Evolutionary conservation across 2,888 invertebrate genomes (phyloP).

Genomic region (Sarcophaga caerulescens): DNA sequence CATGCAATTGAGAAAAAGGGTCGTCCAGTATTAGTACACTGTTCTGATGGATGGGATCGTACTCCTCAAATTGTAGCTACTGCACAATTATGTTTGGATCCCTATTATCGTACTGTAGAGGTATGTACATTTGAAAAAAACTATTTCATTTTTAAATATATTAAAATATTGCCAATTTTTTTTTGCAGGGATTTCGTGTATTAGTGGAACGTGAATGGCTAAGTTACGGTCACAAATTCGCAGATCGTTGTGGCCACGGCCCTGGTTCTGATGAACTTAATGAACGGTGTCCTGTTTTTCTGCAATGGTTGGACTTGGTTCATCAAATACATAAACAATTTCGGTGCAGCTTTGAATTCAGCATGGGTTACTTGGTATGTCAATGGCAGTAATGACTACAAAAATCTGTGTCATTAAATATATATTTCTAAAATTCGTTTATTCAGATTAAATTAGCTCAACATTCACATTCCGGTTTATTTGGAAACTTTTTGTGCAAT

Average conservation of each 20-base stretch:
- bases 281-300: slow-evolving; percentile 97
- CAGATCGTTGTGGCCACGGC: slow-evolving; percentile 94
- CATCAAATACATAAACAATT: slow-evolving; percentile 94
- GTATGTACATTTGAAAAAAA: slow-evolving; percentile 80
- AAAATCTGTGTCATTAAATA: no score
- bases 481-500: slow-evolving; percentile 98
- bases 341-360: slow-evolving; percentile 97
- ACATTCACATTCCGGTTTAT: slow-evolving; percentile 97
- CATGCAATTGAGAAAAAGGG: slow-evolving; percentile 90
- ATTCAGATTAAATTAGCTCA: slow-evolving; percentile 94
- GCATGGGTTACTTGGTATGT: slow-evolving; percentile 92
- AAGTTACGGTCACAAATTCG: slow-evolving; percentile 99
- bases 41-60: slow-evolving; percentile 99
- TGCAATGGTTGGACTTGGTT: slow-evolving; percentile 98
- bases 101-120: slow-evolving; percentile 95
- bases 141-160: background rate
- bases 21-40: slow-evolving; percentile 96
- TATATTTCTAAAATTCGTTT: slow-evolving; percentile 61
- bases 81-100: slow-evolving; percentile 95
- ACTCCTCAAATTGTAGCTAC: slow-evolving; percentile 98
- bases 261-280: slow-evolving; percentile 93
- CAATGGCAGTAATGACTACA: slow-evolving; percentile 68
- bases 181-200: slow-evolving; percentile 92
- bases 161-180: background rate
- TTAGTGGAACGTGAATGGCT: slow-evolving; percentile 98